phyloP scores from a whole-genome alignment of 2,113 vertebrate genomes.

The Calidris pugnax region DNA sequence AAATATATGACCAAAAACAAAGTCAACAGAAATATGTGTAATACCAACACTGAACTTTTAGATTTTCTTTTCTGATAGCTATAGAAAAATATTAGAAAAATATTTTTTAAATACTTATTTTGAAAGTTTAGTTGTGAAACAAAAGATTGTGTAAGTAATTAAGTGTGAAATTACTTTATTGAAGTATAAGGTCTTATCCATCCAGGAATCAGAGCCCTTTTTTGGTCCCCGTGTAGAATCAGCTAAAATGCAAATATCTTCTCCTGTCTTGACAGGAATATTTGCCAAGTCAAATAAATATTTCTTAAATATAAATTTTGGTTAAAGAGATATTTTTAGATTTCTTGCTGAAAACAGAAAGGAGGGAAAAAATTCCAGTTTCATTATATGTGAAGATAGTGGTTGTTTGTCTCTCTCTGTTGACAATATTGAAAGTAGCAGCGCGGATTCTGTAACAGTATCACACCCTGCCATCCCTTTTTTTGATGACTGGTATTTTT shows the following conservation, averaged over 20 bases:
- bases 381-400: not conserved
- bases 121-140: not conserved
- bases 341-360: not conserved
- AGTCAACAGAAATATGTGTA: not conserved
- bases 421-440: not conserved
- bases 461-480: not conserved
- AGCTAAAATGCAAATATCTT: not conserved
- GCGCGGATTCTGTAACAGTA: not conserved
- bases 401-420: not conserved
- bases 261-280: not conserved
- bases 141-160: not conserved
- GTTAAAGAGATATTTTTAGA: not conserved
- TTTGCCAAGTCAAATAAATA: not conserved
- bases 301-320: not conserved
- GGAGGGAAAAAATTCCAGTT: not conserved
- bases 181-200: not conserved
- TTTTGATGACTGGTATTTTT: not conserved
- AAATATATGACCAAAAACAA: not conserved
- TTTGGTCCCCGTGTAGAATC: not conserved
- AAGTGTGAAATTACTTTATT: not conserved
- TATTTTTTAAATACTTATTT: not conserved
- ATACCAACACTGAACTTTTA: not conserved
- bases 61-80: not conserved
- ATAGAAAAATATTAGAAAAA: not conserved
- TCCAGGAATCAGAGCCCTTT: not conserved